Evolutionary conservation across 2,888 invertebrate species (phyloP).

Genomic region (Ennomos fuscantarius): DNA sequence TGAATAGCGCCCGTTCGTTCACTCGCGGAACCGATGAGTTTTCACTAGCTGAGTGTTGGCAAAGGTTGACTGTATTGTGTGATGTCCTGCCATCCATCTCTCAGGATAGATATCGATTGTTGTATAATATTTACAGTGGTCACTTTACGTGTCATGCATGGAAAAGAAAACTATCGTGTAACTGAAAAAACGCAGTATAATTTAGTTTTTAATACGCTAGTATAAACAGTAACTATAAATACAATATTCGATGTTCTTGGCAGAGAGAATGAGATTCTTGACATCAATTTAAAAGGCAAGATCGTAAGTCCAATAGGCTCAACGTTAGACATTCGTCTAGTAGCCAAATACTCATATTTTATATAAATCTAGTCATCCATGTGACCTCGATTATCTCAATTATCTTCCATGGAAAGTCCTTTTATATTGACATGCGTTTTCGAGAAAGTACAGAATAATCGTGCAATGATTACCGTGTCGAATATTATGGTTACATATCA

Average conservation of each 20-base stretch:
- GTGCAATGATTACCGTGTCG: slow-evolving; percentile 40
- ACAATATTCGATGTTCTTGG: slow-evolving; percentile 43
- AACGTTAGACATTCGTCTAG: slow-evolving; percentile 25
- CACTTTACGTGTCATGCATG: slow-evolving; percentile 26
- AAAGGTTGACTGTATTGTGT: neutral
- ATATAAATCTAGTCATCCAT: slow-evolving; percentile 32
- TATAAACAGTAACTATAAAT: slow-evolving; percentile 39
- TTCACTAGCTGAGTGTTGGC: neutral
- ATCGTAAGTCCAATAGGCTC: slow-evolving; percentile 42
- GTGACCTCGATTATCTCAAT: slow-evolving; percentile 35
- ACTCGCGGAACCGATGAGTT: slow-evolving; percentile 2
- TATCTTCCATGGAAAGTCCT: slow-evolving; percentile 38
- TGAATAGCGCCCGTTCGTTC: slow-evolving; percentile 1
- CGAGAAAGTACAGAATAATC: slow-evolving; percentile 38
- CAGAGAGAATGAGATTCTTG: slow-evolving; percentile 44
- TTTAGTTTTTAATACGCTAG: slow-evolving; percentile 40
- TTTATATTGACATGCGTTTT: slow-evolving; percentile 38
- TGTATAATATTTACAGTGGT: slow-evolving; percentile 7
- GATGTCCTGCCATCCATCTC: neutral
- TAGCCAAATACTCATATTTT: slow-evolving; percentile 38
- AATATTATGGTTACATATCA: slow-evolving; percentile 44
- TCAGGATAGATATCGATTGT: neutral
- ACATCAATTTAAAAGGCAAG: slow-evolving; percentile 45
- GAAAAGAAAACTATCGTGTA: slow-evolving; percentile 38
- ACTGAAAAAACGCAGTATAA: slow-evolving; percentile 42